Percentiles rank a stretch among this genome's conserved stretches.
Conservation (phyloP, 2,797 vertebrate species). For the Tinamus major region DNA sequence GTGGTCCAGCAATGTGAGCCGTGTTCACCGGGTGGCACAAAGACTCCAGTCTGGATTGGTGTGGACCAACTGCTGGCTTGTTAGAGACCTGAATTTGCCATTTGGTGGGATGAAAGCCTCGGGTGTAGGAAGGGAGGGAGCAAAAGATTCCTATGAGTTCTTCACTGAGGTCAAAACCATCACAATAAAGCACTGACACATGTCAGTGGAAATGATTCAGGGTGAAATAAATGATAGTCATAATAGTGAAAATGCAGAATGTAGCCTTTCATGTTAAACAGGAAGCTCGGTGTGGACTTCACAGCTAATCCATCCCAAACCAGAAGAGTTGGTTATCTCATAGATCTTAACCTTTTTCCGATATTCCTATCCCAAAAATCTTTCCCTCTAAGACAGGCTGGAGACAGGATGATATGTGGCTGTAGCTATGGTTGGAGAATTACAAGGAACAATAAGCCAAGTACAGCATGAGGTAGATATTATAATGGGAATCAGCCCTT, state of each 20-base stretch:
- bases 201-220: accelerated
- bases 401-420: background rate
- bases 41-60: conserved; percentile 89
- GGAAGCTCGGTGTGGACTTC: background rate
- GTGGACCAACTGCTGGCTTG: conserved; percentile 98
- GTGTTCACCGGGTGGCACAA: conserved; percentile 88
- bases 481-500: background rate
- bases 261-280: background rate
- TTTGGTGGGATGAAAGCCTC: conserved; percentile 97
- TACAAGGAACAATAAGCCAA: background rate
- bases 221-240: background rate
- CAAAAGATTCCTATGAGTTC: conserved; percentile 93
- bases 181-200: conserved; percentile 89
- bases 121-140: conserved; percentile 93
- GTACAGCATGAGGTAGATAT: accelerated
- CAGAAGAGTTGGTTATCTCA: background rate
- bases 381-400: background rate
- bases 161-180: conserved; percentile 96
- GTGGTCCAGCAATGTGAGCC: conserved; percentile 90
- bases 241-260: background rate
- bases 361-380: background rate
- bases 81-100: conserved; percentile 94
- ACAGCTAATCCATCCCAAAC: background rate
- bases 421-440: background rate
- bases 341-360: background rate